Conservation (phyloP, 1,140 invertebrate genomes). For the Drosophila ananassae region DNA sequence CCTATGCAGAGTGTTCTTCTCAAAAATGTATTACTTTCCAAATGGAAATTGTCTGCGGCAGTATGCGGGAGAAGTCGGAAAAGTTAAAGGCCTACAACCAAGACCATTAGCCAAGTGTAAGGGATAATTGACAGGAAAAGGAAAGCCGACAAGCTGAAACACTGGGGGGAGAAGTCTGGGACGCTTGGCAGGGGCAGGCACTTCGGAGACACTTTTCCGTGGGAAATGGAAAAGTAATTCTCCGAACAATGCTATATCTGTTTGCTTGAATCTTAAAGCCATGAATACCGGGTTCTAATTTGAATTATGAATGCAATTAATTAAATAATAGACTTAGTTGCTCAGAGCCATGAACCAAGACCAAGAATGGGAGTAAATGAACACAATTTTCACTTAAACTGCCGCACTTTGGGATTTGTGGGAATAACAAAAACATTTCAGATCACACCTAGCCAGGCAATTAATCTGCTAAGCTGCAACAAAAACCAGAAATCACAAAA, state of each 20-base stretch:
- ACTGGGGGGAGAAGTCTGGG: slow-evolving; percentile 9
- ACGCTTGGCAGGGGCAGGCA: slow-evolving; percentile 15
- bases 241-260: neutral
- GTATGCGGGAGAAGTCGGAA: neutral
- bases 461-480: slow-evolving; percentile 32
- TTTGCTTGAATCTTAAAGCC: neutral
- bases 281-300: neutral
- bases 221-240: slow-evolving; percentile 20
- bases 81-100: slow-evolving; percentile 36
- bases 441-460: slow-evolving; percentile 23
- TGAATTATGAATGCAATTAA: neutral
- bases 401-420: neutral
- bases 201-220: slow-evolving; percentile 26
- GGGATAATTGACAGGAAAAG: slow-evolving; percentile 41
- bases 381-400: neutral
- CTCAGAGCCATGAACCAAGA: neutral
- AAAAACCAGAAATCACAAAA: slow-evolving; percentile 40
- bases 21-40: slow-evolving; percentile 2
- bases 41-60: slow-evolving; percentile 18
- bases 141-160: slow-evolving; percentile 11
- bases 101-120: slow-evolving; percentile 47
- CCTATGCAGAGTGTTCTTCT: slow-evolving; percentile 8
- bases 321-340: neutral
- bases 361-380: neutral
- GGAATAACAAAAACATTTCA: neutral